Evolutionary conservation across 2,113 vertebrate species (phyloP), one percentile per base, ranked within the genome.

Genomic region (Colossoma macropomum): DNA sequence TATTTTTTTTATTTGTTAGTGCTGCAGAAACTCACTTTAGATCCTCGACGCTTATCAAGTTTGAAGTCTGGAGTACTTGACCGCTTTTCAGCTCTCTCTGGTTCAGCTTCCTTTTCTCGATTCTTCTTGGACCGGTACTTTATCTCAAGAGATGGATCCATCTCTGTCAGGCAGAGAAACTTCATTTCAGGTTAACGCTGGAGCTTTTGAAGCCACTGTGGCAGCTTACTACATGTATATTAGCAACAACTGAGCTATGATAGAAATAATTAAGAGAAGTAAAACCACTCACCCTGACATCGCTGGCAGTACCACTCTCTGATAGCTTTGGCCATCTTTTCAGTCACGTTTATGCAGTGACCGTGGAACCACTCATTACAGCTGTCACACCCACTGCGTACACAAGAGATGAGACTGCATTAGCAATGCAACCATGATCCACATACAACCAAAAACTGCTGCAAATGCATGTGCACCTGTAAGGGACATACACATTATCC

Each of bases 281-380:
- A n/a, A 45, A 45, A 45, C 41, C 30, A 62, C 90, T 93, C 60
- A 97, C 97, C 95, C 92, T 93, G 94, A 90, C 97, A 98, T 73
- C 93, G 94, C 86, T 93, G 91, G 89, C 97, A 98, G 88, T 97
- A 98, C 97, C 97, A 98, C 86, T 96, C 96, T 59, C 96, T 92
- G 78, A 98, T 98, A 41, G 95, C 96, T 87, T 98, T 98, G 0
- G 97, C 97, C 91, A 95, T 95, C 91, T 97, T 97, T 94, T 98
- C 96, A 0, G 97, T 97, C 87, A 98, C 96, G 77, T 94, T 94
- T 86, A 98, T 97, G 87, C 97, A 98, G 91, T 97, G 93, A 60
- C 97, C 97, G 75, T 97, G 97, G 84, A 97, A 98, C 97, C 97
- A 98, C 81, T 98, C 97, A 5, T 97, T 98, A 88, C 97, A 98